Evolutionary conservation across 2,888 invertebrate species (phyloP).

Genomic region (Andrena marginata): DNA sequence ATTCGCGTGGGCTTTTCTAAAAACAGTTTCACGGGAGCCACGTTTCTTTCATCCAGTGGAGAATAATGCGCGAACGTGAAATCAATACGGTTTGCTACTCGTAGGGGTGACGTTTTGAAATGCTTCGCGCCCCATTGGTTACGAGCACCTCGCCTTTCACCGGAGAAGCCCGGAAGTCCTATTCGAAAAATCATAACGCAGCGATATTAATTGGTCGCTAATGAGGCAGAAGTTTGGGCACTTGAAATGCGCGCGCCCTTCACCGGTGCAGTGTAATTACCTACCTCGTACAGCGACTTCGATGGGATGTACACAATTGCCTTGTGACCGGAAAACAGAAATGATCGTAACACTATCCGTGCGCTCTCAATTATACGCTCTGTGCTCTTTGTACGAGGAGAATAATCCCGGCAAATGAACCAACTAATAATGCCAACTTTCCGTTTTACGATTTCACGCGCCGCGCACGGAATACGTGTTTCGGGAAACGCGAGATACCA

Average conservation of each 20-base stretch:
- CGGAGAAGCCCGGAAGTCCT: not conserved
- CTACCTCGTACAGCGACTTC: constrained; percentile 14
- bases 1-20: not conserved
- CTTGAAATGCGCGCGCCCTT: constrained; percentile 3
- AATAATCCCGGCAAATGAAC: constrained; percentile 22
- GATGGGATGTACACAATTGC: constrained; percentile 17
- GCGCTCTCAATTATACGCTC: constrained; percentile 9
- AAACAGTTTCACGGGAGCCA: not conserved
- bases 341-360: constrained; percentile 20
- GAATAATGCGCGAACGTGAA: too few relatives aligned
- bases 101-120: too few relatives aligned
- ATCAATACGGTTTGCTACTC: too few relatives aligned
- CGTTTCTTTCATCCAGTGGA: too few relatives aligned
- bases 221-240: not conserved
- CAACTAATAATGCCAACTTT: not conserved
- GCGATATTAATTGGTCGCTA: constrained; percentile 9
- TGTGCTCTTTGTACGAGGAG: not conserved
- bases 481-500: not conserved
- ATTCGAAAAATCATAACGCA: constrained; percentile 3
- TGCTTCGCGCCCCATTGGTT: too few relatives aligned
- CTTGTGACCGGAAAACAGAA: constrained; percentile 19
- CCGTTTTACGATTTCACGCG: constrained; percentile 10
- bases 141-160: not conserved
- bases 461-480: not conserved
- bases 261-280: constrained; percentile 28